Evolutionary conservation across 1,140 invertebrate species (phyloP), one percentile per base, ranked within the genome.

Genomic region (Caenorhabditis remanei): DNA sequence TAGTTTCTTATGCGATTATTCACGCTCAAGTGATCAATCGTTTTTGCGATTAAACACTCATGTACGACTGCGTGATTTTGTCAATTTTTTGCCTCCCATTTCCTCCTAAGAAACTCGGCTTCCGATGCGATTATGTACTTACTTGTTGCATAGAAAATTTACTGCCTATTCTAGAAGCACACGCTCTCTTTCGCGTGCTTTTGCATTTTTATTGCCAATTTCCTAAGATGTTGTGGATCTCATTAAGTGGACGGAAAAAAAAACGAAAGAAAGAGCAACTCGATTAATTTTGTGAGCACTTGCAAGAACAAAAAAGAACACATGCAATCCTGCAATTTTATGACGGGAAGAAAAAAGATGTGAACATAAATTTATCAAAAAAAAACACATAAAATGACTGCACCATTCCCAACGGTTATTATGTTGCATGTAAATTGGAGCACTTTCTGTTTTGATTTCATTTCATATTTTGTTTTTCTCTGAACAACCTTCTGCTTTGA

Each of bases 111-210:
- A 24, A 50, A 79, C 21, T 50, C 40, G 71, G 46, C 46, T 79
- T 79, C 71, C 71, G 71, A 79, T 79, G 43, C 71, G 71, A 79
- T 79, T 79, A 79, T 79, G 43, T 53, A 79, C 65, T 71, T 71
- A 71, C 65, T 71, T 46, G 71, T 79, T 79, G 43, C 71, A 79
- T 79, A 32, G n/a, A 79, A 79, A 50, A 79, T 50, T 53, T 79
- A 32, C n/a, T 53, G 46, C 19, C 32, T 40, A 50, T 79, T 79
- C 46, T 79, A 7, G 9, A 43, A 43, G 21, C 61, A 63, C 58
- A 32, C 24, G 24, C 58, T 32, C 58, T 32, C 13, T 63, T 24
- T 63, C 61, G 65, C 46, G 65, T 41, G 41, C 16, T 71, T 48
- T 46, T 19, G 41, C 43, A 43, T 46, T 71, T 71, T 71, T 48